Base-by-base conservation (phyloP, 2,888 invertebrate species). In the Strigamia maritima region DNA sequence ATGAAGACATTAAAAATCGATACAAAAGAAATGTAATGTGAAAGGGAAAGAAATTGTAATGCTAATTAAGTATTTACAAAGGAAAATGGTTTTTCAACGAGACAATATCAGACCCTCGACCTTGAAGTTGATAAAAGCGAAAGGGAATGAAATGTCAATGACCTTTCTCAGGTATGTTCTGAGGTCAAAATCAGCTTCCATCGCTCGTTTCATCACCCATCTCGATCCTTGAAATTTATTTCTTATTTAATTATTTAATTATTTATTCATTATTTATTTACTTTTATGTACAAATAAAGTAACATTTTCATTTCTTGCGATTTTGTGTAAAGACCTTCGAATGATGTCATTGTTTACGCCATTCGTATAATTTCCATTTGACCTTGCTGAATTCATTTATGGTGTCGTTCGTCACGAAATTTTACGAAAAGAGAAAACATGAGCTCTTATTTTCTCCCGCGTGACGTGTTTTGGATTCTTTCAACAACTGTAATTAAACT, bases 101-200 rank as follows among this genome's bases (percentile, higher is more conserved):
- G 54, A 54, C 54, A 54, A 54, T 54, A 54, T 54, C 28, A 70
- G 26, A 70, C 70, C 28, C n/a, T 26, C 70, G 26, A 70, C 70
- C 70, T 70, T 70, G 70, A 70, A 70, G 70, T 70, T 70, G 26
- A 70, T 70, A 70, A 70, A 70, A 70, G 70, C 24, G 70, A 70
- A 28, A 70, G 70, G 28, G 28, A 70, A 70, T 54, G 54, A 70
- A 70, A 28, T 28, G 70, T 70, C 70, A 70, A 70, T n/a, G 70
- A 70, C 70, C 70, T 22, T 60, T 70, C 28, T 70, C 10, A 70
- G 28, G 54, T 28, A 70, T 70, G 70, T 10, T 70, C 26, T 70
- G 70, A 70, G 70, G 70, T 70, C 70, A 70, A 70, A 70, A 10
- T 12, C 24, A 70, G 26, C 28, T 70, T 65, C 60, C 60, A 65